These are phyloP conservation scores for Chromoteleia sp. DNA, from an alignment of 2,888 invertebrate species.

Conservation along the genomic window DNA sequence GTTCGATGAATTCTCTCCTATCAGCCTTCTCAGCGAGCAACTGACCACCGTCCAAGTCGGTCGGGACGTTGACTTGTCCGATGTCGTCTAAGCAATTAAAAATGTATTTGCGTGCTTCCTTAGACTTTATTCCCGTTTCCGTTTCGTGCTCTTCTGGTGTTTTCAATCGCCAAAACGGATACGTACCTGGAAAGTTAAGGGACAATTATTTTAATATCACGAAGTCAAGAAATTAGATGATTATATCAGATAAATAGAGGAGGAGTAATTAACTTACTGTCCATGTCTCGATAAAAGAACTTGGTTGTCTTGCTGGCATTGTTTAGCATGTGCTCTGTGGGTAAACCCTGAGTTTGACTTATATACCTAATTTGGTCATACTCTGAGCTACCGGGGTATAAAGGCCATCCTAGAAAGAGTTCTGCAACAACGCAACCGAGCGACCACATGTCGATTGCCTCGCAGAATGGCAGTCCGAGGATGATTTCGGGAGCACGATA, in stretches of 20 bases:
- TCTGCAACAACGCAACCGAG: constrained; percentile 99
- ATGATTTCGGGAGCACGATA: constrained; percentile 99
- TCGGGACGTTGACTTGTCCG: constrained; percentile 97
- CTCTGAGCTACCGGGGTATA: constrained; percentile 99
- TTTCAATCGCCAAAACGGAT: constrained; percentile 94
- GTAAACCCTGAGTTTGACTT: constrained; percentile 98
- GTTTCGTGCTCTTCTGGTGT: constrained; percentile 99
- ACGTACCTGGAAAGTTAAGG: constrained; percentile 85
- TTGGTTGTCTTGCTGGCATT: constrained; percentile 99
- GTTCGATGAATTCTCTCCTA: constrained; percentile 98
- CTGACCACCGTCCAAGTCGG: constrained; percentile 98
- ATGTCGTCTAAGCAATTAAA: constrained; percentile 99
- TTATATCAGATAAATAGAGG: too few relatives aligned
- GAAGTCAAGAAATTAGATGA: too few relatives aligned
- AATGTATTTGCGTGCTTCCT: constrained; percentile 99
- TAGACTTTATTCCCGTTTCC: constrained; percentile 98
- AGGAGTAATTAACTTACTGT: constrained; percentile 87
- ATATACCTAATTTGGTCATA: constrained; percentile 99
- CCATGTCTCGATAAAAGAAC: constrained; percentile 98
- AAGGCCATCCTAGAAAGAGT: constrained; percentile 99
- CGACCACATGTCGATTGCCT: constrained; percentile 99
- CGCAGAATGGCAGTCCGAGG: constrained; percentile 98
- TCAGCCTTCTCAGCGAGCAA: constrained; percentile 98
- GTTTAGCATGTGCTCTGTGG: constrained; percentile 98
- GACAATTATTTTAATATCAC: too few relatives aligned